A percentile compares a stretch with the other conserved stretches of the same genome.
phyloP scores from a whole-genome alignment of 1,140 invertebrate genomes.

The Nasonia longicornis region DNA sequence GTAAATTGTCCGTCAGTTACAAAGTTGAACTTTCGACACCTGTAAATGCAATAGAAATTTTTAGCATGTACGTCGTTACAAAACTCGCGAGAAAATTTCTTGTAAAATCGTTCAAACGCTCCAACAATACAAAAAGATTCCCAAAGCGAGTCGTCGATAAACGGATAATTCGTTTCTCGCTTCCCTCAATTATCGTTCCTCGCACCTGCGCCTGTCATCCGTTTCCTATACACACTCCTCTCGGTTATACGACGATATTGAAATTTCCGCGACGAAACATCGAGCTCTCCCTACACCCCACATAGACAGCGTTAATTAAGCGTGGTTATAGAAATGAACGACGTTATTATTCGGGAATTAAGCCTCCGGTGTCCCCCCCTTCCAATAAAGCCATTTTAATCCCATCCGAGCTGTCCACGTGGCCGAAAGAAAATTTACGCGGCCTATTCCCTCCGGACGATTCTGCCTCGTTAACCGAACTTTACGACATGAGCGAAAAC shows the following conservation, averaged over 20 bases:
- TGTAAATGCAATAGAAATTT: no score
- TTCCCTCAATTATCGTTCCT: neutral
- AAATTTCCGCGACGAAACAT: neutral
- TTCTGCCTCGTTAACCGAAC: neutral
- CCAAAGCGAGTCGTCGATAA: neutral
- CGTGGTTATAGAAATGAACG: neutral
- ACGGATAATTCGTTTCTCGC: neutral
- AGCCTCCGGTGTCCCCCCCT: neutral
- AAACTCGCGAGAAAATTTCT: no score
- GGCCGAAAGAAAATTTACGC: neutral
- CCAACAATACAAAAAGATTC: neutral
- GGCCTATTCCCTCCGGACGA: neutral
- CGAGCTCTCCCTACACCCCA: neutral
- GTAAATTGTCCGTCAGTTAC: no score
- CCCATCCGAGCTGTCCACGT: neutral
- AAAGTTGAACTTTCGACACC: no score
- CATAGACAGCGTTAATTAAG: neutral
- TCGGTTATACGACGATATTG: neutral
- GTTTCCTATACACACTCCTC: neutral
- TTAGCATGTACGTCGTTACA: no score
- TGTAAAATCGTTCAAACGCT: no score
- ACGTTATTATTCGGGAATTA: slow-evolving; percentile 13
- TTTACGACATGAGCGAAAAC: neutral
- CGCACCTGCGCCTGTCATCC: neutral
- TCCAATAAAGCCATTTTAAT: slow-evolving; percentile 8